A percentile compares a stretch with the other conserved stretches of the same genome.
These are phyloP conservation scores for Halesus radiatus DNA, from an alignment of 1,140 invertebrate species.

Conservation along the genomic window DNA sequence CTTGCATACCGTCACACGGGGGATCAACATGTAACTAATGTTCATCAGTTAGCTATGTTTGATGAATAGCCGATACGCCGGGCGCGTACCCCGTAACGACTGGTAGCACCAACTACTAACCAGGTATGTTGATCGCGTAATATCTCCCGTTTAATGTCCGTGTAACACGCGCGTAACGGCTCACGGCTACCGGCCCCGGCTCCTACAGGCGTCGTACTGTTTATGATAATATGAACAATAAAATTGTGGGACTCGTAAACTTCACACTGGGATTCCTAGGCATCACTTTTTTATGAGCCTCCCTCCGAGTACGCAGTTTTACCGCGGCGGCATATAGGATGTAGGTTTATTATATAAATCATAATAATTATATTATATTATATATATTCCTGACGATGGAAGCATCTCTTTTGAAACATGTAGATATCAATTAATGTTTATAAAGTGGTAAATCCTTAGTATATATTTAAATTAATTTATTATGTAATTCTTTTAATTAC, in stretches of 20 bases:
- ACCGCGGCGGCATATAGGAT: background rate
- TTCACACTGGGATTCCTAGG: background rate
- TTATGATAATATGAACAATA: background rate
- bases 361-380: background rate
- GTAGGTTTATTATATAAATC: background rate
- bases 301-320: background rate
- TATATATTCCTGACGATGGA: too few relatives aligned
- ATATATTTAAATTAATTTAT: too few relatives aligned
- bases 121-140: slow-evolving; percentile 6
- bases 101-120: background rate
- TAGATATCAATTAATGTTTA: too few relatives aligned
- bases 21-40: slow-evolving; percentile 7
- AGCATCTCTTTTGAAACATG: too few relatives aligned
- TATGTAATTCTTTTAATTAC: too few relatives aligned
- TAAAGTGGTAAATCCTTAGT: too few relatives aligned
- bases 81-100: background rate
- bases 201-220: background rate
- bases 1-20: background rate
- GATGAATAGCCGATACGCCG: background rate
- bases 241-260: background rate
- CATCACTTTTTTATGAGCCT: background rate
- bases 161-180: background rate
- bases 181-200: background rate
- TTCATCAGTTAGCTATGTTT: background rate
- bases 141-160: background rate